These are phyloP conservation scores for Erythrocercus mccallii DNA, from an alignment of 2,113 vertebrate species.

Conservation along the genomic window DNA sequence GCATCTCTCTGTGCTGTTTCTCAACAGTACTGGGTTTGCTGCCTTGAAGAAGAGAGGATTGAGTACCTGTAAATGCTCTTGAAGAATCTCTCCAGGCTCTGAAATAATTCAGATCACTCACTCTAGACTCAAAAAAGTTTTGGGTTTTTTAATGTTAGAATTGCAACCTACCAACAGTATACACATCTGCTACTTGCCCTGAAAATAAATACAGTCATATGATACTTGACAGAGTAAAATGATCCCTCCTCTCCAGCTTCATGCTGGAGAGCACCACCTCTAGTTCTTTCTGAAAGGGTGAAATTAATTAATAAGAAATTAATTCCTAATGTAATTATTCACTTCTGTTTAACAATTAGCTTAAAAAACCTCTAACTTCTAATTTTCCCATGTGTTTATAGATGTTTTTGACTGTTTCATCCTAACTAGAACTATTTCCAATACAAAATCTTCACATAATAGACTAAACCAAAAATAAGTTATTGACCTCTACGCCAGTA, in stretches of 20 bases:
- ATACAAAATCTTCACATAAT: not conserved
- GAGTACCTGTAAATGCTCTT: not conserved
- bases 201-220: not conserved
- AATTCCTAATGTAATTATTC: not conserved
- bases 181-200: not conserved
- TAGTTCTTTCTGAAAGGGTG: not conserved
- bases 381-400: not conserved
- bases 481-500: not conserved
- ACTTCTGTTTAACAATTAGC: not conserved
- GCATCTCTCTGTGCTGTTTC: not conserved
- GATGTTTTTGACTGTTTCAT: not conserved
- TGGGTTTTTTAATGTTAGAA: not conserved
- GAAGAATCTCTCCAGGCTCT: not conserved
- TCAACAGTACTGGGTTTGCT: not conserved
- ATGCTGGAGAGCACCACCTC: not conserved
- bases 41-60: not conserved
- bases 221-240: not conserved
- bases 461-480: not conserved
- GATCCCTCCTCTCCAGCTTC: not conserved
- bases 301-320: not conserved
- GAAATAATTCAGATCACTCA: not conserved
- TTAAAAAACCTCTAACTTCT: not conserved
- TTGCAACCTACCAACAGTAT: not conserved
- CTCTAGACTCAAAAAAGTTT: not conserved
- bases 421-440: not conserved